phyloP scores from a whole-genome alignment of 2,888 invertebrate species.

The Pseudococcus viburni region DNA sequence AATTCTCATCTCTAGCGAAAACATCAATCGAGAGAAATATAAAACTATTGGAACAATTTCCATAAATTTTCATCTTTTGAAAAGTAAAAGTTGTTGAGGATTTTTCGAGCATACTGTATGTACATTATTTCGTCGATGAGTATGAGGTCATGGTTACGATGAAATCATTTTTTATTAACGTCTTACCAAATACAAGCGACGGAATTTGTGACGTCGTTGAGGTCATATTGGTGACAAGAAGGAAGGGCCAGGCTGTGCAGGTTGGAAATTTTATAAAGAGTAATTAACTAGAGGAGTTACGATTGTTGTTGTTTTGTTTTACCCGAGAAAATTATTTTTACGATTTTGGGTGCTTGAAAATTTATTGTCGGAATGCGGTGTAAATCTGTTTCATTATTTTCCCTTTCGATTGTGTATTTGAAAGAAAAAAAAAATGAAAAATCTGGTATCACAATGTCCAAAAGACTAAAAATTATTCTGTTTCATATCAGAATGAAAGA shows the following conservation, averaged over 20 bases:
- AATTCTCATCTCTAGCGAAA: no score
- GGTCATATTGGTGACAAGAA: not conserved
- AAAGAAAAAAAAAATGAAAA: no score
- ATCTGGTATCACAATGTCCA: no score
- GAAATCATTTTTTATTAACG: constrained; percentile 41
- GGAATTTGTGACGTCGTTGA: not conserved
- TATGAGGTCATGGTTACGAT: constrained; percentile 16
- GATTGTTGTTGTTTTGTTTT: not conserved
- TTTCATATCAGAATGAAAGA: not conserved
- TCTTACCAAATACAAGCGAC: not conserved
- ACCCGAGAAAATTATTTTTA: not conserved
- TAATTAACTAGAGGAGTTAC: not conserved
- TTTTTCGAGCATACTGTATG: no score
- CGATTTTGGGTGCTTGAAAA: not conserved
- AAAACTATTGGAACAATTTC: no score
- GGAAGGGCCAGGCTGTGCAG: not conserved
- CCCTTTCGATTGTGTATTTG: no score
- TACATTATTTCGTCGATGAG: not conserved
- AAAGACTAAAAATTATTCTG: not conserved
- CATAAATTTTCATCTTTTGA: no score
- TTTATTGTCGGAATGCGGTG: not conserved
- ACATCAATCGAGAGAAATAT: no score
- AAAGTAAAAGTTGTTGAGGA: no score
- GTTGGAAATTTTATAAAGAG: not conserved
- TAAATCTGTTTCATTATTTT: not conserved